Conservation (phyloP, 2,113 vertebrate genomes). For the Pelodiscus sinensis region DNA sequence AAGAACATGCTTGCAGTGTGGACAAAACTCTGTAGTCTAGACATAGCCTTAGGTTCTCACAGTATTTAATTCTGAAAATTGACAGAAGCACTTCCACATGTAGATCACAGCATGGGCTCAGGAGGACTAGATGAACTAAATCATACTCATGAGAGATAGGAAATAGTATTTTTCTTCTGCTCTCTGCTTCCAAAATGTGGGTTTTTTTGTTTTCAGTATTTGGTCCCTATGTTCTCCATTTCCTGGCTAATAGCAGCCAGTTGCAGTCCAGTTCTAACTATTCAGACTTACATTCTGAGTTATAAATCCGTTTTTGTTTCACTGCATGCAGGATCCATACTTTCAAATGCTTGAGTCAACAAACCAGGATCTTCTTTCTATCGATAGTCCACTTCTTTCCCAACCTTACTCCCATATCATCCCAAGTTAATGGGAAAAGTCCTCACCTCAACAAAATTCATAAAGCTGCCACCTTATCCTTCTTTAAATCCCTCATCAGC, state of each 20-base stretch:
- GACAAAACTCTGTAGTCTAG: too few relatives aligned
- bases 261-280: not conserved
- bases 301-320: slow-evolving; percentile 31
- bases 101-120: not conserved
- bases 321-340: not conserved
- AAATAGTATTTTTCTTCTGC: not conserved
- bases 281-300: not conserved
- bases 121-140: not conserved
- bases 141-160: not conserved
- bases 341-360: slow-evolving; percentile 33
- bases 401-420: not conserved
- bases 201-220: not conserved
- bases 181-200: not conserved
- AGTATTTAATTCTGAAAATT: not conserved
- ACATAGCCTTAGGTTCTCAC: not conserved
- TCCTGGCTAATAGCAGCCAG: not conserved
- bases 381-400: not conserved
- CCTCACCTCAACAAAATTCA: not conserved
- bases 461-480: not conserved
- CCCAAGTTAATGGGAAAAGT: not conserved
- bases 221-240: not conserved
- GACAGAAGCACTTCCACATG: not conserved
- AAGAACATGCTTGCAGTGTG: too few relatives aligned
- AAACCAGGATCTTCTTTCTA: not conserved
- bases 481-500: not conserved